Base-by-base conservation (phyloP, 2,888 invertebrate species). In the Hyalella azteca region DNA sequence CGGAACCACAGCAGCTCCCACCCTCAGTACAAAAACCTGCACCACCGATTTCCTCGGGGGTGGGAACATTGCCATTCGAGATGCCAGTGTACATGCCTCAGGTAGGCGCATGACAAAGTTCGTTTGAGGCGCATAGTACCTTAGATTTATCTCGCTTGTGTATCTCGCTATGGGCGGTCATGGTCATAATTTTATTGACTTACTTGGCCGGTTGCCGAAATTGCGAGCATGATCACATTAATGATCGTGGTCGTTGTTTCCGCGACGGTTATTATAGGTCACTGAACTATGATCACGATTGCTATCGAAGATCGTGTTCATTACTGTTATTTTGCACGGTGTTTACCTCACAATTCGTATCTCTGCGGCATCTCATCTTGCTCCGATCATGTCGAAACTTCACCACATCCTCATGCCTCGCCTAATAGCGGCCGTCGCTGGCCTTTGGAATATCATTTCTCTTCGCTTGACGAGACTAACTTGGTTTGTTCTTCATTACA, bases 401-500 rank as follows among this genome's bases (percentile, higher is more conserved):
- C 54, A 54, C 29, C 29, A 26, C 54, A 54, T 4, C 22, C 29
- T 26, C 54, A 54, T n/a, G n/a, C n/a, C n/a, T n/a, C n/a, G n/a
- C n/a, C n/a, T n/a, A n/a, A n/a, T n/a, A n/a, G 5, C 29, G 54
- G 54, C 54, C 54, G 11, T 54, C 54, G 54, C 22, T 54, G 54
- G 66, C 32, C 66, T 36, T 66, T 32, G 66, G 3, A 66, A 66
- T 26, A 11, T 66, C 19, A 36, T 36, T 66, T 36, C 2, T n/a
- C 36, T 66, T 36, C 36, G 66, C 66, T 66, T 66, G 66, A 66
- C 36, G 66, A 22, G 29, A 66, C 36, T 66, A 66, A 66, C 66
- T 5, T 29, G 41, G 45, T 79, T 77, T 77, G 79, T 76, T 81
- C 77, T 79, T 41, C 73, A 78, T 82, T 82, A 77, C 82, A 82